Base-by-base conservation (phyloP, 1,140 invertebrate species). In the Aricia agestis region DNA sequence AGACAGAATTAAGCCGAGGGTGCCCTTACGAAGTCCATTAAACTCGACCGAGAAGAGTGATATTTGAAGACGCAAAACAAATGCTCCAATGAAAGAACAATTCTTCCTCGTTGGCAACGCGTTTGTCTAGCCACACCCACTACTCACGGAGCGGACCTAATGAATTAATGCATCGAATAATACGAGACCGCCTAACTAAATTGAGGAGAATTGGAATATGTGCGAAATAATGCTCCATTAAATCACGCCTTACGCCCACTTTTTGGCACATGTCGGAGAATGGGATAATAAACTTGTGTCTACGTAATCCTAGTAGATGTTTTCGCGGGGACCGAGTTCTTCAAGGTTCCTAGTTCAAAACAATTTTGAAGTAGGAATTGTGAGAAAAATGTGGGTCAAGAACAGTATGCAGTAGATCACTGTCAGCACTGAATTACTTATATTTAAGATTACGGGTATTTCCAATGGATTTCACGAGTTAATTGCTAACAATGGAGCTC, bases 91-190 rank as follows among this genome's bases (percentile, higher is more conserved):
- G 13, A 13, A 15, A 52, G 11, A 52, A 52, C 9, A 52, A 52
- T 52, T 63, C 17, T 63, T 63, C 59, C 59, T 68, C 67, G 45
- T 68, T 68, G 45, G 52, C 67, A 63, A 63, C 59, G 2, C 31
- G 19, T 19, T 18, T 19, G 17, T 11, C 59, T 63, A 63, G 17
- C 18, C 45, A 68, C 42, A 25, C 52, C 36, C 42, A 45, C 17
- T 6, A 10, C 13, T 42, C 36, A 11, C 10, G 19, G 10, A 25
- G 0, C 6, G 59, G 19, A 11, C 59, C 19, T 11, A 63, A 63
- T 63, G 59, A 63, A 19, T 19, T 63, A 63, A 63, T 63, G 11
- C 18, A 63, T 25, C 10, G 19, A 52, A 52, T 52, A 52, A 52
- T 52, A 52, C 36, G 36, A 36, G 36, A 36, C 7, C 45, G 10